Evolutionary conservation across 2,797 vertebrate species (phyloP).

Genomic region (Carduelis carduelis): DNA sequence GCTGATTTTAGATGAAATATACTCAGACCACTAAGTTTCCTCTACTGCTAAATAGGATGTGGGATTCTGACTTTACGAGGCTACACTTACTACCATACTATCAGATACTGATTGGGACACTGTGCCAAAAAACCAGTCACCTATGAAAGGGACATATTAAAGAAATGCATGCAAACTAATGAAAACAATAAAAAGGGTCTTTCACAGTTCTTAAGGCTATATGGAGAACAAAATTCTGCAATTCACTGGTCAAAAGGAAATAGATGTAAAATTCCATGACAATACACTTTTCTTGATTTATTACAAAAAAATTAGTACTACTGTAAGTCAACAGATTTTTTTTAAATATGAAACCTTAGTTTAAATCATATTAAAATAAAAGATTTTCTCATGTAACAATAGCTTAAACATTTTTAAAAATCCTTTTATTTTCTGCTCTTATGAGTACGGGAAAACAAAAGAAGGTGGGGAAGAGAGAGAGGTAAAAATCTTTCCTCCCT

Average conservation of each 20-base stretch:
- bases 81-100: background rate
- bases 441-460: background rate
- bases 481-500: background rate
- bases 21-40: background rate
- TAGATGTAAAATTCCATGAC: background rate
- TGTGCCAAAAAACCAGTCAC: background rate
- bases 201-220: background rate
- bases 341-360: rapidly evolving
- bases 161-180: background rate
- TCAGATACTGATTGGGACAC: background rate
- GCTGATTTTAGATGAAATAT: background rate
- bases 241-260: background rate
- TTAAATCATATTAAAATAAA: background rate
- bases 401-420: background rate
- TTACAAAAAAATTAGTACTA: background rate
- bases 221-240: background rate
- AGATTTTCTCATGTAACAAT: background rate
- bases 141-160: background rate
- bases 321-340: background rate
- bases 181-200: background rate
- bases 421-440: background rate
- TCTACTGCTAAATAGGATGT: background rate
- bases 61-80: background rate
- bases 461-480: background rate
- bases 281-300: background rate